These are phyloP conservation scores for Gavia stellata DNA, from an alignment of 2,113 vertebrate species.

Conservation along the genomic window DNA sequence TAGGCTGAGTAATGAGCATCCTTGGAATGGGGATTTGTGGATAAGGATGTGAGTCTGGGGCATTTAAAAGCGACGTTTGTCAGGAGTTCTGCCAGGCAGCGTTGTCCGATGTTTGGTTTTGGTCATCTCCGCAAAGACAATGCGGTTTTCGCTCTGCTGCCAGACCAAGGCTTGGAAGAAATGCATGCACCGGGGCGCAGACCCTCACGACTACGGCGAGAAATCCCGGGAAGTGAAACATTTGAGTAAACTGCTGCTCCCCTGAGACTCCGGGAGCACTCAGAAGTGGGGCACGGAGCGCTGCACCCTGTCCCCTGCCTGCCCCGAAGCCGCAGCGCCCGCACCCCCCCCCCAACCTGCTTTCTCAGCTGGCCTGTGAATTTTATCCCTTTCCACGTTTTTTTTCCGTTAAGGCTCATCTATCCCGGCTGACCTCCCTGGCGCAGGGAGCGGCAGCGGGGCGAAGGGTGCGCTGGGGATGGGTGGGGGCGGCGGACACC, in stretches of 20 bases:
- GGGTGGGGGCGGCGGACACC: neutral
- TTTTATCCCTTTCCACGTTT: conserved; percentile 2
- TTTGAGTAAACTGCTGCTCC: too few species aligned
- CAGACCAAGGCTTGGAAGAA: neutral
- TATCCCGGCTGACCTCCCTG: neutral
- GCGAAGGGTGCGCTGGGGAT: neutral
- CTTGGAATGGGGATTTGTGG: neutral
- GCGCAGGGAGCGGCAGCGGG: neutral
- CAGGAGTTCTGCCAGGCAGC: neutral
- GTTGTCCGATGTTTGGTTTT: fast-evolving
- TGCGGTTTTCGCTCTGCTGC: neutral
- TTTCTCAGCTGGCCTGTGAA: conserved; percentile 9
- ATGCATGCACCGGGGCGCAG: fast-evolving
- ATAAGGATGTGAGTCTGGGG: fast-evolving
- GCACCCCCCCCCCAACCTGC: neutral
- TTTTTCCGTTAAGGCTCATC: conserved; percentile 17
- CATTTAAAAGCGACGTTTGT: neutral
- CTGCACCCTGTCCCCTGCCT: neutral
- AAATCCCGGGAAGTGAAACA: neutral
- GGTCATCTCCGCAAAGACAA: neutral
- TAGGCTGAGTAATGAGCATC: neutral
- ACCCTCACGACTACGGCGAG: fast-evolving
- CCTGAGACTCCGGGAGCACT: fast-evolving
- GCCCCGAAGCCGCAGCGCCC: neutral
- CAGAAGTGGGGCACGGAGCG: neutral